Base-by-base conservation (phyloP, 2,888 invertebrate genomes). In the Mellilla xanthometata region DNA sequence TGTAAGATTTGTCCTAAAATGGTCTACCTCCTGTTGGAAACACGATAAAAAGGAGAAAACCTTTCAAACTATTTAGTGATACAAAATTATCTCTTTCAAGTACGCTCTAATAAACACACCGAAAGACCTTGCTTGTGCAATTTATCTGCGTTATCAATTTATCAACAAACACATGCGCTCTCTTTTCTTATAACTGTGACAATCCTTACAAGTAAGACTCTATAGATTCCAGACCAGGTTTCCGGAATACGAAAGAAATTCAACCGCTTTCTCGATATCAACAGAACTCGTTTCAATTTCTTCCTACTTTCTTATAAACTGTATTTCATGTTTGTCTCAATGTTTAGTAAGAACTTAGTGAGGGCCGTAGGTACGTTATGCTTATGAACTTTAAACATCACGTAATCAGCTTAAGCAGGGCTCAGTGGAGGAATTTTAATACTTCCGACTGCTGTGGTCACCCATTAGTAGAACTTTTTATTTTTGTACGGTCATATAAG, bases 281-380 rank as follows among this genome's bases (percentile, higher is more conserved):
- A 60, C 57, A 26, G 60, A 64, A 68, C 67, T 57, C 44, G 69
- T 70, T 70, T 50, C 34, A 60, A 67, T 68, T 67, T 70, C 69
- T 64, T 68, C 58, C 50, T 47, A 54, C 44, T 36, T 42, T 50
- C 48, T 52, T 36, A 40, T 48, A 49, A 34, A 30, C 40, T 8
- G 26, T 39, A 43, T 40, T 13, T 26, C 1, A 42, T 35, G 30
- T 35, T 22, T 6, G 24, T 40, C 36, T 23, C 11, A 30, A 39
- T 27, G 2, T 39, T 13, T 13, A 10, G n/a, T 35, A n/a, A n/a
- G n/a, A n/a, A 23, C 6, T 3, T 13, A 30, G 10, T 2, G 12
- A 15, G 24, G 22, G 10, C n/a, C n/a, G n/a, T n/a, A 12, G n/a
- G 24, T n/a, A 1, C 24, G n/a, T 24, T n/a, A 24, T 24, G 9